A percentile compares a stretch with the other conserved stretches of the same genome.
Evolutionary conservation across 2,888 invertebrate species (phyloP).

Genomic region (Rhimphoctona megacephalus): DNA sequence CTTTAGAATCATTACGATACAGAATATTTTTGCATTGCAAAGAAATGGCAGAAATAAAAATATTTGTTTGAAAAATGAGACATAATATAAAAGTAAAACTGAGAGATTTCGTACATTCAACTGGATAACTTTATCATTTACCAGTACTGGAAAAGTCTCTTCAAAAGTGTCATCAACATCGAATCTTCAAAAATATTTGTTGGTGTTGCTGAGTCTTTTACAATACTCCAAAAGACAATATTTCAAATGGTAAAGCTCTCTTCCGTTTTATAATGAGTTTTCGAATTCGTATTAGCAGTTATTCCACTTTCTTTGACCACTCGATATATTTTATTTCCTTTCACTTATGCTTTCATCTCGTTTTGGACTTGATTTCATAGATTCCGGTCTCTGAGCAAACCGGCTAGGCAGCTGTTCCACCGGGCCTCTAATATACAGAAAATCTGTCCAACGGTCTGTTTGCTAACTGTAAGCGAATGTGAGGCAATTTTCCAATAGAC

Average conservation of each 20-base stretch:
- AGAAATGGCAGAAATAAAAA: not conserved
- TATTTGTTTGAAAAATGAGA: not conserved
- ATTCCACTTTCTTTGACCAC: not conserved
- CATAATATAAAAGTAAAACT: not conserved
- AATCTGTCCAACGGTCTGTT: not conserved
- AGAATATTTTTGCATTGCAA: not conserved
- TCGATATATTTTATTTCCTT: not conserved
- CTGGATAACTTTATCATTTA: not conserved
- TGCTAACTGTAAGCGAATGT: not conserved
- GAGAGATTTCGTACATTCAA: not conserved
- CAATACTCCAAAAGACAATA: not conserved
- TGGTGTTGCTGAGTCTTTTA: not conserved
- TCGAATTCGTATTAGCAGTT: not conserved
- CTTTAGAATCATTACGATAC: not conserved
- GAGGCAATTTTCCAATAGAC: not conserved
- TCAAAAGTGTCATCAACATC: not conserved
- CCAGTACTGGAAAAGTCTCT: not conserved
- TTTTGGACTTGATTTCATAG: not conserved
- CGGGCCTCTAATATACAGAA: slow-evolving; percentile 1
- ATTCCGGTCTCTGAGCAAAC: not conserved
- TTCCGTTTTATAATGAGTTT: not conserved
- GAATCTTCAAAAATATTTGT: not conserved
- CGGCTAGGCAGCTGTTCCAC: not conserved
- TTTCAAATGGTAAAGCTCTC: not conserved
- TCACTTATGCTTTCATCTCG: not conserved